Evolutionary conservation across 2,888 invertebrate species (phyloP).

Genomic region (Erynnis tages): DNA sequence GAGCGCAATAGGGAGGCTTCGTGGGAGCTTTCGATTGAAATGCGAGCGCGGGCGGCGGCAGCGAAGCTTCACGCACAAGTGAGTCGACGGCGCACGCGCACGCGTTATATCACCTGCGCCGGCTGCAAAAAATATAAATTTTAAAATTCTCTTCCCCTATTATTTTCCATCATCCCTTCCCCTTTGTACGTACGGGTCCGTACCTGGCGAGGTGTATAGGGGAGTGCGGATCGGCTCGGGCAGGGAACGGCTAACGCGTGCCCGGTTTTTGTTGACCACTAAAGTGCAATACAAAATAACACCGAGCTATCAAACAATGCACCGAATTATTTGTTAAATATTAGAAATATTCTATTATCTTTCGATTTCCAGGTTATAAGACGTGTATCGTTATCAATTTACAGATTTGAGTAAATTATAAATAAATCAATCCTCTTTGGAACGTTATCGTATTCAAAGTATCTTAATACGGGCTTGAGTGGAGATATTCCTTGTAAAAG

Average conservation of each 20-base stretch:
- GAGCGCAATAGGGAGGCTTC: constrained; percentile 42
- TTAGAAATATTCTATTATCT: background rate
- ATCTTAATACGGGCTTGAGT: constrained; percentile 46
- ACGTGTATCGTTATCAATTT: constrained; percentile 30
- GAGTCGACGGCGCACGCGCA: constrained; percentile 77
- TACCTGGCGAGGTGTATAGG: constrained; percentile 70
- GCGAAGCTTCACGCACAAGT: constrained; percentile 74
- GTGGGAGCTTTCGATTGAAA: constrained; percentile 47
- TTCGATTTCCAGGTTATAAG: constrained; percentile 6
- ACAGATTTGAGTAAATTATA: constrained; percentile 46
- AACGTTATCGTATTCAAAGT: constrained; percentile 47
- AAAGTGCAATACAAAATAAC: constrained; percentile 36
- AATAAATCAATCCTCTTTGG: constrained; percentile 57
- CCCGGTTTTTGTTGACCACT: constrained; percentile 72
- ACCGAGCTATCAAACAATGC: constrained; percentile 8
- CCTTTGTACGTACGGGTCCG: constrained; percentile 73
- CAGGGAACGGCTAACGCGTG: constrained; percentile 67
- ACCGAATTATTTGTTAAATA: background rate
- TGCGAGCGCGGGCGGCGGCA: constrained; percentile 60
- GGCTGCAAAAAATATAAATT: constrained; percentile 81
- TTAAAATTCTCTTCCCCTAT: constrained; percentile 81
- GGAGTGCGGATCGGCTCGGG: constrained; percentile 45
- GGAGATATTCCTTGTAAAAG: constrained; percentile 49
- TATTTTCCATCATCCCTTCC: constrained; percentile 82
- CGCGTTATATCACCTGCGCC: constrained; percentile 81